Percentiles rank a stretch among this genome's conserved stretches.
Evolutionary conservation across 2,113 vertebrate genomes (phyloP).

Genomic region (Lasiurus borealis): DNA sequence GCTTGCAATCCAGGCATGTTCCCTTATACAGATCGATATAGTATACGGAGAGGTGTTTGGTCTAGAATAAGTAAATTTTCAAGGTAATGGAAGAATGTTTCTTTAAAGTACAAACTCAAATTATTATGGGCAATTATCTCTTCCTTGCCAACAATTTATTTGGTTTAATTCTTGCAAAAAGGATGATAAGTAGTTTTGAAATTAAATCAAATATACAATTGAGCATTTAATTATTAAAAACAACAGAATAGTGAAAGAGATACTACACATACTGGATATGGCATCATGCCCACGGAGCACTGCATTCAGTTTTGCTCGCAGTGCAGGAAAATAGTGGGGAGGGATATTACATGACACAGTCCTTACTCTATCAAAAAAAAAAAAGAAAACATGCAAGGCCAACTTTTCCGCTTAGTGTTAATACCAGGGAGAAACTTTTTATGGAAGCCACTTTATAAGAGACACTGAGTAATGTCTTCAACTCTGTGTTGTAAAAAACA

Average conservation of each 20-base stretch:
- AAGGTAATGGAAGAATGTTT: neutral
- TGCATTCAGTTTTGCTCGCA: neutral
- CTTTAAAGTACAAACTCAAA: slow-evolving; percentile 32
- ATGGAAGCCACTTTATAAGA: slow-evolving; percentile 6
- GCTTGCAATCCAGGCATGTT: too few species aligned
- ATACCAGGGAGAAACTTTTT: slow-evolving; percentile 52
- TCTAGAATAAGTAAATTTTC: neutral
- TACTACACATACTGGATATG: neutral
- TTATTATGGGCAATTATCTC: neutral
- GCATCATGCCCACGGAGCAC: neutral
- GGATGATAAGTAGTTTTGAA: neutral
- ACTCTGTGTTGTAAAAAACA: slow-evolving; percentile 36
- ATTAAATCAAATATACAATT: slow-evolving; percentile 11
- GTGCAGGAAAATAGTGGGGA: neutral
- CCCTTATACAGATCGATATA: neutral
- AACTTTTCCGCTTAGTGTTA: neutral
- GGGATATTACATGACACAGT: neutral
- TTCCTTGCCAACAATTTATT: neutral
- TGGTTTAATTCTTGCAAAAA: slow-evolving; percentile 54
- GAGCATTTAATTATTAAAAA: neutral
- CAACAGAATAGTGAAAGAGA: neutral
- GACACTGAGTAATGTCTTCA: slow-evolving; percentile 51
- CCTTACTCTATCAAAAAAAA: slow-evolving; percentile 59
- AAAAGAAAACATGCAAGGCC: slow-evolving; percentile 32
- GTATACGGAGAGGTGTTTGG: neutral